These are phyloP conservation scores for human DNA, from an alignment of 2,113 vertebrate genomes.

Conservation along the genomic window DNA sequence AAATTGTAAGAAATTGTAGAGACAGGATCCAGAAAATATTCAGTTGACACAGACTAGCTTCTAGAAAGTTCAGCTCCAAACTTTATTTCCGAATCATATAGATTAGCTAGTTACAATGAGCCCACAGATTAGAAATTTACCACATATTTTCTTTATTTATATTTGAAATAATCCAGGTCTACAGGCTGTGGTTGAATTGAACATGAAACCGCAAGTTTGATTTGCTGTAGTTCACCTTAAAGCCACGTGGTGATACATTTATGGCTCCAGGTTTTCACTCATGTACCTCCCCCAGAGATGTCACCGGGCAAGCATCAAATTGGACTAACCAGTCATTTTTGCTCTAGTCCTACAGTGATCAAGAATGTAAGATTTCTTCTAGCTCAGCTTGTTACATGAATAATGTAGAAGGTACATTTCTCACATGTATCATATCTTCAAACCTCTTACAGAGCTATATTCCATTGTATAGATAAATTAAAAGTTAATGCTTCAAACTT, in stretches of 20 bases:
- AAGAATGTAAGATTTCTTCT: constrained; percentile 41
- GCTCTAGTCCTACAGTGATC: neutral
- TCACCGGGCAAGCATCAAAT: neutral
- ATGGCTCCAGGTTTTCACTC: neutral
- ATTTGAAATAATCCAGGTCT: constrained; percentile 39
- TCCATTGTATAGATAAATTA: constrained; percentile 38
- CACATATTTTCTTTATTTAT: constrained; percentile 11
- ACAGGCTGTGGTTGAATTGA: constrained; percentile 4
- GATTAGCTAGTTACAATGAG: neutral
- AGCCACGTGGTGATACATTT: neutral
- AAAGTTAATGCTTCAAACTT: constrained; percentile 43
- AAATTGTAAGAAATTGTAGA: neutral
- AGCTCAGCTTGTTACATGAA: constrained; percentile 31
- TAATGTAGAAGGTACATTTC: constrained; percentile 51
- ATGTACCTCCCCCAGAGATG: neutral
- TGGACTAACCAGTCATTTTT: constrained; percentile 10
- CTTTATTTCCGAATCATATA: neutral
- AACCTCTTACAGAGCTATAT: neutral
- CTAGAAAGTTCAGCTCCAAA: neutral
- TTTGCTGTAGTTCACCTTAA: constrained; percentile 24
- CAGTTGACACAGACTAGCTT: neutral
- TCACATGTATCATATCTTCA: constrained; percentile 27
- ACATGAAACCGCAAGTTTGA: neutral
- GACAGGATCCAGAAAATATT: constrained; percentile 14
- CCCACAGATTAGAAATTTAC: neutral